A percentile compares a stretch with the other conserved stretches of the same genome.
These are phyloP conservation scores for Oscheius sp. DNA, from an alignment of 1,140 invertebrate species.

Conservation along the genomic window DNA sequence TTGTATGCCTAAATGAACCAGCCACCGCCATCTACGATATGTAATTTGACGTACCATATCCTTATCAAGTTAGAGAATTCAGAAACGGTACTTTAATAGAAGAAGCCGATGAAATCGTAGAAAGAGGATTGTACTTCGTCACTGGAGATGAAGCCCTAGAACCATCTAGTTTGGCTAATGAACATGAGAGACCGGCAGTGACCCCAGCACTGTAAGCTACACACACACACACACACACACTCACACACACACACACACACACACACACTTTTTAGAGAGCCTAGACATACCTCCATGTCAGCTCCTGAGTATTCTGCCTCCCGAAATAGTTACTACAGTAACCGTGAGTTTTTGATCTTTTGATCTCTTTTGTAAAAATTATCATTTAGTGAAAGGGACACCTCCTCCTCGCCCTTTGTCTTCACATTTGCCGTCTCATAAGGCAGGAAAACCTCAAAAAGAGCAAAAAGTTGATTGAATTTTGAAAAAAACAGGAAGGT, in stretches of 20 bases:
- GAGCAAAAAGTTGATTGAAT: background rate
- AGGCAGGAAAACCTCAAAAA: background rate
- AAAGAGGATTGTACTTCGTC: slow-evolving; percentile 17
- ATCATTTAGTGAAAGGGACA: background rate
- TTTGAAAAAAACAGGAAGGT: background rate
- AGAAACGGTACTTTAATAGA: slow-evolving; percentile 26
- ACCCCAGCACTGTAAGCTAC: background rate
- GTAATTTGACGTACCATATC: too few species aligned
- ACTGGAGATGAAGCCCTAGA: slow-evolving; percentile 32
- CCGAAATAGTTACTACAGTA: background rate
- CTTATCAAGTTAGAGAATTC: slow-evolving; percentile 11
- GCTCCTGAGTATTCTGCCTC: slow-evolving; percentile 26
- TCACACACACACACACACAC: background rate
- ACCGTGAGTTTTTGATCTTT: slow-evolving; percentile 23
- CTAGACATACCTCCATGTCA: slow-evolving; percentile 19
- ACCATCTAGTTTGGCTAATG: slow-evolving; percentile 3
- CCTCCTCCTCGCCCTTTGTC: slow-evolving; percentile 28
- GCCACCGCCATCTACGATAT: slow-evolving; percentile 34
- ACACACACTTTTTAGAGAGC: background rate
- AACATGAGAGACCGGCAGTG: background rate
- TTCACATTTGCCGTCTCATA: background rate
- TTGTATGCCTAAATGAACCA: slow-evolving; percentile 26
- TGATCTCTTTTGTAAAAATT: background rate
- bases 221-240: background rate
- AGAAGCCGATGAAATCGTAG: slow-evolving; percentile 18